A percentile compares a stretch with the other conserved stretches of the same genome.
Evolutionary conservation across 2,888 invertebrate species (phyloP).

Genomic region (Drosophila mulleri): DNA sequence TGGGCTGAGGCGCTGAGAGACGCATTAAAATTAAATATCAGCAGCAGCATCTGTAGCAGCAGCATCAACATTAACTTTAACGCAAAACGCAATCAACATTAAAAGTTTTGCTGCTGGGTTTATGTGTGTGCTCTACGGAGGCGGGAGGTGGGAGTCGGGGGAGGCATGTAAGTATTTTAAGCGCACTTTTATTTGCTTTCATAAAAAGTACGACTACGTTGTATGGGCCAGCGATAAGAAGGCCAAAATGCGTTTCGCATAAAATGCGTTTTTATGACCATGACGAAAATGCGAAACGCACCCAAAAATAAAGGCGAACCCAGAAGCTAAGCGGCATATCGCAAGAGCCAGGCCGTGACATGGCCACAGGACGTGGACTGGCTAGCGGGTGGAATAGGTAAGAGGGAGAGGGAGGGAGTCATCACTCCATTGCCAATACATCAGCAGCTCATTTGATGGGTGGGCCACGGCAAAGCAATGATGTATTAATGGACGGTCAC

Average conservation of each 20-base stretch:
- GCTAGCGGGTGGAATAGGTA: neutral
- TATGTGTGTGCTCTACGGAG: constrained; percentile 43
- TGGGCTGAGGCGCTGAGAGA: constrained; percentile 31
- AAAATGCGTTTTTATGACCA: constrained; percentile 82
- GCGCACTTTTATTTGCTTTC: constrained; percentile 75
- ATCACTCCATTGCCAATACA: constrained; percentile 64
- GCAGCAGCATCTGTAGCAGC: constrained; percentile 35
- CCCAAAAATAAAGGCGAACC: constrained; percentile 51
- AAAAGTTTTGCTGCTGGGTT: constrained; percentile 67
- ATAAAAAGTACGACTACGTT: constrained; percentile 64
- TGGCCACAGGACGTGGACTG: neutral
- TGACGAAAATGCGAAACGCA: constrained; percentile 78
- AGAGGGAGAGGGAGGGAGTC: constrained; percentile 10
- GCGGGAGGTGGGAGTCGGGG: neutral
- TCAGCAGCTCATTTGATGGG: constrained; percentile 67
- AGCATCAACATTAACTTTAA: constrained; percentile 58
- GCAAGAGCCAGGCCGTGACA: constrained; percentile 7
- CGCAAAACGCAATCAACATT: constrained; percentile 78
- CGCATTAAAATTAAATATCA: constrained; percentile 70
- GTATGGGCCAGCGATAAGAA: constrained; percentile 63
- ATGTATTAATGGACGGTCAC: constrained; percentile 77
- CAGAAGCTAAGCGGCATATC: constrained; percentile 30
- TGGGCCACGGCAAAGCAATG: constrained; percentile 46
- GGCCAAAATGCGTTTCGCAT: constrained; percentile 78
- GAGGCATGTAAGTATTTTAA: constrained; percentile 53